Evolutionary conservation across 2,888 invertebrate species (phyloP), one percentile per base, ranked within the genome.

Genomic region (Steinernema hermaphroditum): DNA sequence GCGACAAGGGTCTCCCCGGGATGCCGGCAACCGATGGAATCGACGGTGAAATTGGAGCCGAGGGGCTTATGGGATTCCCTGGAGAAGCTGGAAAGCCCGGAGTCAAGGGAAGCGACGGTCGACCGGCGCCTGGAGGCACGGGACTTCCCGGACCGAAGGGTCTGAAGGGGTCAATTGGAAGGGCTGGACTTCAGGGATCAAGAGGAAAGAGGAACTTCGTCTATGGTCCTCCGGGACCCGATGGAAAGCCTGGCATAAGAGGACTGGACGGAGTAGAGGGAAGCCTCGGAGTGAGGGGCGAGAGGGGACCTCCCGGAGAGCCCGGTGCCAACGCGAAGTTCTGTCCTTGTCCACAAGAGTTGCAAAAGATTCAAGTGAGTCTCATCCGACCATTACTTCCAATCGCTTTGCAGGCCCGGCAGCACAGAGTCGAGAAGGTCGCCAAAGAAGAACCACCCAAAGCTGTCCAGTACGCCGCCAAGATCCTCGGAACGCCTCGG

Each of bases 231-330:
- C 81, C 83, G 12, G 85, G 85, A n/a, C 78, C 80, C 9, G 75
- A 77, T 43, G 80, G 80, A 2, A 70, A 76, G 69, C 72, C 71
- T 0, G 85, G 85, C 70, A 83, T 81, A 46, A 76, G 75, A 2
- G 85, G 85, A 6, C 78, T 83, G 16, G 82, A 83, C 68, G 85
- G 85, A 8, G 71, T 85, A 44, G 84, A 85, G 34, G 85, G 85
- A 68, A 80, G 78, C 9, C 78, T 83, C n/a, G 85, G 85, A 72
- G 71, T 69, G 37, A 77, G 80, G 12, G 82, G 82, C 32, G 79
- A 80, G 41, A 77, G 74, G 44, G 82, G 85, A 34, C 73, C 73
- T 1, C 72, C 73, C 2, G 85, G 85, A 46, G 85, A 85, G 29
- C 57, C 74, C n/a, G 85, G 85, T 34, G 81, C 84, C 12, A 81